Conservation (phyloP, 1,140 invertebrate genomes). For the Trichonephila clavipes region DNA sequence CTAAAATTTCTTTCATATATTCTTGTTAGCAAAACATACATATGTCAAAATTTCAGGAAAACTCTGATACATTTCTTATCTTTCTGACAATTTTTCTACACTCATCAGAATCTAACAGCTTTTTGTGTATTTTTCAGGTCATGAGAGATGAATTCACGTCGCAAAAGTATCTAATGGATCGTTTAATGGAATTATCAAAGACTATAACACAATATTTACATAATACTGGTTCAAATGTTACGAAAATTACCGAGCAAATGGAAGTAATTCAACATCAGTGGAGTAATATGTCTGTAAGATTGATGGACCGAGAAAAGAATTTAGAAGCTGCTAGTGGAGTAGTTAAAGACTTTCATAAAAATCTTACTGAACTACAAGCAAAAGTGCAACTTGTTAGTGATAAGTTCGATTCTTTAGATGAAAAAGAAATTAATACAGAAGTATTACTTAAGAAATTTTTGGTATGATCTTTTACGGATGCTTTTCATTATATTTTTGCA, state of each 20-base stretch:
- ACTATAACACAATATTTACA: constrained; percentile 87
- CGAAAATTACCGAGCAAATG: constrained; percentile 85
- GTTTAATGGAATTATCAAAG: constrained; percentile 90
- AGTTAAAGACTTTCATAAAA: constrained; percentile 93
- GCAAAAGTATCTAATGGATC: constrained; percentile 92
- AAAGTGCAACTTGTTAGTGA: constrained; percentile 92
- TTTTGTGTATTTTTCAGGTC: constrained; percentile 82
- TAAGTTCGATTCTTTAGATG: constrained; percentile 89
- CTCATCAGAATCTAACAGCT: not conserved
- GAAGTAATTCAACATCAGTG: constrained; percentile 84
- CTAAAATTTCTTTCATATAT: too few species aligned
- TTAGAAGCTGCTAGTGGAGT: constrained; percentile 93
- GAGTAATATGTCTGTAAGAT: constrained; percentile 88
- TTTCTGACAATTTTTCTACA: too few species aligned
- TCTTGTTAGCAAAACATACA: too few species aligned
- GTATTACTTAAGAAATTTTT: constrained; percentile 88
- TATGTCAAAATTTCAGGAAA: too few species aligned
- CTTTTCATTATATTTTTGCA: too few species aligned
- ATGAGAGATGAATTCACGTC: constrained; percentile 94
- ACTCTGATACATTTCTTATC: too few species aligned
- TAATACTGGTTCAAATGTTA: constrained; percentile 86
- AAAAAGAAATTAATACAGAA: constrained; percentile 88
- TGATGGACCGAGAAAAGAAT: constrained; percentile 91
- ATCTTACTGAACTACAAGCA: constrained; percentile 88
- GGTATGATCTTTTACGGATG: constrained; percentile 24